Base-by-base conservation (phyloP, 2,888 invertebrate genomes). In the Synergus itoensis region DNA sequence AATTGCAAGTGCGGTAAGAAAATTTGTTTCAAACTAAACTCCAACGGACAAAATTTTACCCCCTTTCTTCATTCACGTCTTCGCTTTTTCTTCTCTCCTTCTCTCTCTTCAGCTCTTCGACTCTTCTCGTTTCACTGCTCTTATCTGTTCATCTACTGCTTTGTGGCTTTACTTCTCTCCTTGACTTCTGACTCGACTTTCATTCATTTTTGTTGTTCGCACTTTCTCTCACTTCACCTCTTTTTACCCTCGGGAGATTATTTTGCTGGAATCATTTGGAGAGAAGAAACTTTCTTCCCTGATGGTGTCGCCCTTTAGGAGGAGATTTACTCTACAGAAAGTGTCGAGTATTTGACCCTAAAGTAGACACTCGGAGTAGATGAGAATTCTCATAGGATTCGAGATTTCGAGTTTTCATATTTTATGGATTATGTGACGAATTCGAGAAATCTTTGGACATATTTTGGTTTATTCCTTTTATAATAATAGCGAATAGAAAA, bases 11-110 rank as follows among this genome's bases (percentile, higher is more conserved):
- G 77, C 81, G 57, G 80, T 80, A 80, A 80, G 82, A 82, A 85
- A 85, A 84, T 84, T 84, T 80, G 82, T 82, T 83, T 82, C 81
- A 80, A 84, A 84, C 84, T 83, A 79, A 84, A 84, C 79, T 83
- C 76, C 80, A 69, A n/a, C 28, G 28, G 28, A 73, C 69, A 48
- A 73, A 73, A 73, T 73, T 73, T 48, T 36, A 36, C 53, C n/a
- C 16, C 48, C 14, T 53, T 53, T 28, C 43, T 40, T 16, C 45
- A n/a, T 16, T 14, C 60, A 63, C 43, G 7, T 45, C 62, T 8
- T n/a, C 21, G 4, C 18, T 18, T 40, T 64, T 45, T 48, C 28
- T 45, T 12, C 4, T 36, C 5, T 63, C 60, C 8, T 53, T 48
- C 16, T 16, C n/a, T 60, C 43, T 41, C 18, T 45, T 21, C 36